Evolutionary conservation across 2,797 vertebrate species (phyloP), one percentile per base, ranked within the genome.

Genomic region (Percopsis omiscomaycus): DNA sequence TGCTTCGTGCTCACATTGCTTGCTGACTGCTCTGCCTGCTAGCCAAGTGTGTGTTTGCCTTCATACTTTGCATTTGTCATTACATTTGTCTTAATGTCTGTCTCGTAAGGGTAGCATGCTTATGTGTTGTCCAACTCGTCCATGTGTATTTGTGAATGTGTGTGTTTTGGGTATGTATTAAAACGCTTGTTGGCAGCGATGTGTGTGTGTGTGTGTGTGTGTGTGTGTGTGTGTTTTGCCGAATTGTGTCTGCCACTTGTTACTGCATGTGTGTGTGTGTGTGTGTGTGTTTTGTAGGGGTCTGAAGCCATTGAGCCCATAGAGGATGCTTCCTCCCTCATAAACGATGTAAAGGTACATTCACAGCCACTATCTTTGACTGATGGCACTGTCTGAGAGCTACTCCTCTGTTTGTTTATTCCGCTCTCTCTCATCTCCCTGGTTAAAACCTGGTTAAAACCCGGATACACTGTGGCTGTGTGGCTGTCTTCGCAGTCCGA

Each of bases 341-440:
- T 71, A 10, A 79, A 84, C 0, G 78, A 92, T 47, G 44, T 74
- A 12, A 89, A 93, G 92, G 91, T 92, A 77, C 57, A 32, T 8
- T 57, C 1, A n/a, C 22, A 61, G 3, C 15, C 47, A 12, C 47
- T 10, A 14, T n/a, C 15, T 49, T 15, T 52, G 22, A 22, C 22
- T 22, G 22, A 22, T 22, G 22, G 22, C 22, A 22, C 22, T 22
- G 22, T 22, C 22, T 22, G 22, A 22, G 22, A 22, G 22, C 28
- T 32, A 4, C 22, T 1, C 2, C 13, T 6, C 5, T 4, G 12
- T 16, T 28, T 4, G 15, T 45, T 52, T 10, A 30, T 45, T 32
- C 13, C n/a, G 46, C 32, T 10, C 47, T 15, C 44, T 12, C 12
- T 15, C 12, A 3, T 48, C 47, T 48, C 37, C 37, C 37, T 42